A percentile compares a stretch with the other conserved stretches of the same genome.
phyloP scores from a whole-genome alignment of 2,113 vertebrate species.

The Thunnus maccoyii region DNA sequence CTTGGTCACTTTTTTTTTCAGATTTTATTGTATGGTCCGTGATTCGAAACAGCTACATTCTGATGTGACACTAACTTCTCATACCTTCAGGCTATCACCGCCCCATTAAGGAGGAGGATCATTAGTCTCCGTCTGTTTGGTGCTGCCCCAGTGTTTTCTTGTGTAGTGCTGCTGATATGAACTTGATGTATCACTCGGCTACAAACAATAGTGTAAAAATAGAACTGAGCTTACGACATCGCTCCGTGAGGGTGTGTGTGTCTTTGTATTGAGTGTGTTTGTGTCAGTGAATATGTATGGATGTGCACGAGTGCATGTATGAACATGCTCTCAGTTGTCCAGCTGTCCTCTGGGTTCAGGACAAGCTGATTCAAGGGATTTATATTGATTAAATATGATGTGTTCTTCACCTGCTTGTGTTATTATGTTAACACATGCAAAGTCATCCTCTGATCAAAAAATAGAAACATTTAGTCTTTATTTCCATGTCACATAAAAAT shows the following conservation, averaged over 20 bases:
- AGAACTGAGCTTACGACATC: conserved; percentile 53
- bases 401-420: conserved; percentile 24
- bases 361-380: conserved; percentile 10
- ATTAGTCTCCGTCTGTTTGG: conserved; percentile 79
- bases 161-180: conserved; percentile 62
- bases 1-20: background rate
- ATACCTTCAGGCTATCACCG: conserved; percentile 52
- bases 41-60: conserved; percentile 30
- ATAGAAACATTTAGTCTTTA: background rate
- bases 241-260: conserved; percentile 29
- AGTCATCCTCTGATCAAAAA: background rate
- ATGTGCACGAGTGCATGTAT: conserved; percentile 16
- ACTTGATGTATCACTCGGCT: conserved; percentile 77
- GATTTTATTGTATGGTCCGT: conserved; percentile 31
- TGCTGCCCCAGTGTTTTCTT: conserved; percentile 71
- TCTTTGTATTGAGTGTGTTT: conserved; percentile 23
- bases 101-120: conserved; percentile 68
- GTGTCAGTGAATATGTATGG: conserved; percentile 35
- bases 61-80: conserved; percentile 35
- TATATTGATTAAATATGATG: conserved; percentile 44
- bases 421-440: conserved; percentile 1
- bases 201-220: conserved; percentile 80
- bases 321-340: conserved; percentile 29
- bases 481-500: too few relatives aligned
- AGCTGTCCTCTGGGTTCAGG: conserved; percentile 36